Percentiles rank a stretch among this genome's conserved stretches.
Evolutionary conservation across 2,797 vertebrate species (phyloP).

Genomic region (Sphenodon punctatus): DNA sequence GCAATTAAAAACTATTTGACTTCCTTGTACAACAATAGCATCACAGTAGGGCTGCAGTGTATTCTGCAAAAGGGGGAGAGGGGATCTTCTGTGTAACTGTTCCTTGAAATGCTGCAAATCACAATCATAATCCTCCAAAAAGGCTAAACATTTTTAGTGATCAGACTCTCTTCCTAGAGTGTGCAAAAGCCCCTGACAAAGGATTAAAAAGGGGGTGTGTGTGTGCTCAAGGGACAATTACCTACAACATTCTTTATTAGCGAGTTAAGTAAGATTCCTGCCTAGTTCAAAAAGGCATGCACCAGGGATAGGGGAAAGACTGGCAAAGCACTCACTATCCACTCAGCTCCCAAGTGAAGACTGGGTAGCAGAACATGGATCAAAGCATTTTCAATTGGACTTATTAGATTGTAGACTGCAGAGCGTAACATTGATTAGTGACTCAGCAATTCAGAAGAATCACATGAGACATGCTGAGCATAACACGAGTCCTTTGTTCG

Average conservation of each 20-base stretch:
- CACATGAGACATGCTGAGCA: rapidly evolving
- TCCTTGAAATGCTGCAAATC: neutral
- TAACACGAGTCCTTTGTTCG: neutral
- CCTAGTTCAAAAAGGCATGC: neutral
- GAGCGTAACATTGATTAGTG: neutral
- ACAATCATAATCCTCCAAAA: neutral
- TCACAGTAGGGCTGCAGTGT: neutral
- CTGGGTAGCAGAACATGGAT: neutral
- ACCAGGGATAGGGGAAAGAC: neutral
- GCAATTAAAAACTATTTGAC: neutral
- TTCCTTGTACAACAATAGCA: neutral
- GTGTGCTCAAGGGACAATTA: neutral
- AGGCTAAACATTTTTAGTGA: neutral
- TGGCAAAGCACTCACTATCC: neutral
- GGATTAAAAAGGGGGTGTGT: conserved; percentile 6
- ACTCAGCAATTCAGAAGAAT: neutral
- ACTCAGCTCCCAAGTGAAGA: neutral
- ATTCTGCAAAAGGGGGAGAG: neutral
- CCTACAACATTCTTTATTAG: neutral
- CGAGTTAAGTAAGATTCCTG: neutral
- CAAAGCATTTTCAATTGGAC: neutral
- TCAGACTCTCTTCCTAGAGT: neutral
- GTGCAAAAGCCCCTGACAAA: neutral
- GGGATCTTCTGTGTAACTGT: neutral
- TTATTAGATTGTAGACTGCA: neutral